Evolutionary conservation across 2,888 invertebrate species (phyloP).

Genomic region (Mesorhabditis spiculigera): DNA sequence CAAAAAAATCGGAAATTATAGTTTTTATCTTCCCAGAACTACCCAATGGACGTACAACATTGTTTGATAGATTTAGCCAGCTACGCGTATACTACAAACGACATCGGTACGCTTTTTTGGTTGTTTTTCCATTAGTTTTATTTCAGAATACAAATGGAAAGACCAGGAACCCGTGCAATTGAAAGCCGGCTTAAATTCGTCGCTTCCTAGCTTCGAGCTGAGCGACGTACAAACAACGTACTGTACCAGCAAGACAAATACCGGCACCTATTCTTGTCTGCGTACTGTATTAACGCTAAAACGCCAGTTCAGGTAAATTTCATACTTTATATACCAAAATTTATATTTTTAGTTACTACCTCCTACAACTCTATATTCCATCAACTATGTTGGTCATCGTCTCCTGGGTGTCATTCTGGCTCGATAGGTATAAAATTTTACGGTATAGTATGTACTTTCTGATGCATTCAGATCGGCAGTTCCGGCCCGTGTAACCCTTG

Average conservation of each 20-base stretch:
- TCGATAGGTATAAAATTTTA: conserved; percentile 28
- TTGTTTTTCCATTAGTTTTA: background rate
- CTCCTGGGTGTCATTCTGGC: conserved; percentile 50
- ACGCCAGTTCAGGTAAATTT: conserved; percentile 81
- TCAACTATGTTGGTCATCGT: conserved; percentile 70
- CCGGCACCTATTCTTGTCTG: conserved; percentile 92
- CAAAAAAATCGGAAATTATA: background rate
- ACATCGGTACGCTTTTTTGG: conserved; percentile 69
- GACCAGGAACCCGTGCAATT: conserved; percentile 86
- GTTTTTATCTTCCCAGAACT: conserved; percentile 32
- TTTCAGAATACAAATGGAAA: conserved; percentile 79
- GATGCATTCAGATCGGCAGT: conserved; percentile 41
- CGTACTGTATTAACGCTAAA: conserved; percentile 92
- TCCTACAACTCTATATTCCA: conserved; percentile 98
- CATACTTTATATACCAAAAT: background rate
- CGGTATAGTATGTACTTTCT: conserved; percentile 8
- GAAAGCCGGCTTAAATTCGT: conserved; percentile 66
- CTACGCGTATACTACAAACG: conserved; percentile 95
- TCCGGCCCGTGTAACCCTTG: conserved; percentile 65
- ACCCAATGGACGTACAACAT: conserved; percentile 85
- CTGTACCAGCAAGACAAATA: conserved; percentile 92
- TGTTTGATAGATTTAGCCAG: conserved; percentile 92
- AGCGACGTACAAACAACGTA: conserved; percentile 71
- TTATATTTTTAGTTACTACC: conserved; percentile 75
- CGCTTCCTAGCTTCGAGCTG: conserved; percentile 75